phyloP scores from a whole-genome alignment of 2,113 vertebrate species.

The Pipa parva region DNA sequence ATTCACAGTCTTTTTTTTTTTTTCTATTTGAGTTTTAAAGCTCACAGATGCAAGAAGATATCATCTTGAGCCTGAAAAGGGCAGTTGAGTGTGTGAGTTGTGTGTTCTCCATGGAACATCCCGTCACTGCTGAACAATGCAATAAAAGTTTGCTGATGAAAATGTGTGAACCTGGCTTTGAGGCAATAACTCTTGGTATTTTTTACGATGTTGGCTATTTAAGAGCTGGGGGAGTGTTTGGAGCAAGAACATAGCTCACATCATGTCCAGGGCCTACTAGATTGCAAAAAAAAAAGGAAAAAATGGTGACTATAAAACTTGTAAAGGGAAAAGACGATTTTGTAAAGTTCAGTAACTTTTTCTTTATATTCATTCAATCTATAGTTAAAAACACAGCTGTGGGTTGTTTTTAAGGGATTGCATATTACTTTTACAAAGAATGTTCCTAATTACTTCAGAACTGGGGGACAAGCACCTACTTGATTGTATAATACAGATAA shows the following conservation, averaged over 20 bases:
- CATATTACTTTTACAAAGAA: too few species aligned
- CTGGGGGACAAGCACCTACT: too few species aligned
- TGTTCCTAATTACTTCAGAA: too few species aligned
- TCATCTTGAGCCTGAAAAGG: constrained; percentile 9
- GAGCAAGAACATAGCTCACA: constrained; percentile 18
- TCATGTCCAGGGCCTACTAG: constrained; percentile 45
- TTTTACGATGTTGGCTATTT: constrained; percentile 53
- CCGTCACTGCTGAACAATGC: constrained; percentile 47
- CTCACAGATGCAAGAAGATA: not conserved
- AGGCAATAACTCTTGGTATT: constrained; percentile 52
- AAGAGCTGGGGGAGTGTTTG: constrained; percentile 47
- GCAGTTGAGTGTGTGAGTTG: constrained; percentile 21
- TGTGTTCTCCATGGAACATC: constrained; percentile 48
- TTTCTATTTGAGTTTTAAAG: constrained; percentile 2
- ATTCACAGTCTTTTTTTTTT: not conserved
- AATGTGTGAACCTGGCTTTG: constrained; percentile 51
- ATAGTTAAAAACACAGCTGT: too few species aligned
- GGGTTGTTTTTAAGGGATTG: too few species aligned
- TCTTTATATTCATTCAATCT: not conserved
- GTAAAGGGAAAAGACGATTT: constrained; percentile 21
- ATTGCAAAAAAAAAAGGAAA: constrained; percentile 11
- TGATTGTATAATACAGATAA: too few species aligned
- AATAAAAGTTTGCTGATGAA: constrained; percentile 59
- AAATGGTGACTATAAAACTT: constrained; percentile 20
- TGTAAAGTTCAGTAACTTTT: constrained; percentile 35